Evolutionary conservation across 2,113 vertebrate species (phyloP).

Genomic region (Psilopsiagon aurifrons): DNA sequence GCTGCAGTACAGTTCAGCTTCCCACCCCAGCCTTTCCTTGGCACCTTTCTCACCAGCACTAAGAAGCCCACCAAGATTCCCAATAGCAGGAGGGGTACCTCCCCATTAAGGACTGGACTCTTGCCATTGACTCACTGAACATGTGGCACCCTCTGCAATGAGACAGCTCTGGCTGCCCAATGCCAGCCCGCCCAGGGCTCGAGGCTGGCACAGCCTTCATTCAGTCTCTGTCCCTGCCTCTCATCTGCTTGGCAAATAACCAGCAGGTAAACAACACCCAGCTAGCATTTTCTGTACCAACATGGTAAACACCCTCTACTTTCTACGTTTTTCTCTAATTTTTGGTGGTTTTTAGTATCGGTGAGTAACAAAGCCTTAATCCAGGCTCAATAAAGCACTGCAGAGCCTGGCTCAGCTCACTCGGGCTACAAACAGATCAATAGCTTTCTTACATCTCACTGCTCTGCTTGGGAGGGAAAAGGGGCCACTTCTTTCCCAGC

Average conservation of each 20-base stretch:
- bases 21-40: background rate
- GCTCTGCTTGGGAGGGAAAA: conserved; percentile 39
- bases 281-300: background rate
- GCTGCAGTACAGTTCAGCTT: background rate
- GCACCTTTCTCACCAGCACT: background rate
- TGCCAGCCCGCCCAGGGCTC: background rate
- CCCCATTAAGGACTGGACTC: background rate
- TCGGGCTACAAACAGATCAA: conserved; percentile 45
- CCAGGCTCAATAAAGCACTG: conserved; percentile 24
- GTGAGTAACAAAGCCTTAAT: conserved; percentile 43
- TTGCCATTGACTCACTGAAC: background rate
- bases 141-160: background rate
- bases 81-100: conserved; percentile 15
- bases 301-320: background rate
- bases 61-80: background rate
- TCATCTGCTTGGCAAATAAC: background rate
- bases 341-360: background rate
- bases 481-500: conserved; percentile 55
- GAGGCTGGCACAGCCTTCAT: background rate
- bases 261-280: conserved; percentile 3
- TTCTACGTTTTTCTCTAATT: background rate
- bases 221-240: background rate
- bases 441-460: conserved; percentile 45
- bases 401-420: conserved; percentile 35
- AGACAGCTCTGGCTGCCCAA: background rate